Evolutionary conservation across 2,113 vertebrate species (phyloP).

Genomic region (Sylvietta virens): DNA sequence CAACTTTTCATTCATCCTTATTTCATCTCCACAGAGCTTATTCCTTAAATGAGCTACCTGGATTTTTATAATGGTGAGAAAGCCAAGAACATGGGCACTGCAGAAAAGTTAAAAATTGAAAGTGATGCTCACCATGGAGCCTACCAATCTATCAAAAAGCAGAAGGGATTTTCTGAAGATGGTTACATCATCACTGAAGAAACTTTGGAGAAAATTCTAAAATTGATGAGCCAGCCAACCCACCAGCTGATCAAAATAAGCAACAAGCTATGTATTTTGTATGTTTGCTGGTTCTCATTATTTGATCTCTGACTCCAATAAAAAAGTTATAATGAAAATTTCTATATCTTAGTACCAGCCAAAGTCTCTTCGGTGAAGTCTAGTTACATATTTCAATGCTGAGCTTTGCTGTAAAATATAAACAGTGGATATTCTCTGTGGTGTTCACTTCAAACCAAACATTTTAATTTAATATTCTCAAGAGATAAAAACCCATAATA

Average conservation of each 20-base stretch:
- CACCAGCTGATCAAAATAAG: background rate
- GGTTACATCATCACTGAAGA: background rate
- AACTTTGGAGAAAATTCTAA: background rate
- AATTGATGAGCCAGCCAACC: background rate
- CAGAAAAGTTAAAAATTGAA: background rate
- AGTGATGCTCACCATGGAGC: background rate
- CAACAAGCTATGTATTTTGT: background rate
- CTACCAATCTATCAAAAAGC: background rate
- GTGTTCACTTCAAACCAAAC: background rate
- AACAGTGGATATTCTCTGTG: background rate
- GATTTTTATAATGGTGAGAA: background rate
- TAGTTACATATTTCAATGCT: background rate
- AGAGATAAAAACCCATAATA: background rate
- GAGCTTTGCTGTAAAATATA: background rate
- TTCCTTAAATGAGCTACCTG: background rate
- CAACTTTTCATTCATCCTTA: background rate
- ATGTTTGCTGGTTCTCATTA: background rate
- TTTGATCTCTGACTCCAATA: background rate
- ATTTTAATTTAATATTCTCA: background rate
- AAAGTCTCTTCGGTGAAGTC: background rate
- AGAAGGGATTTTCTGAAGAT: background rate
- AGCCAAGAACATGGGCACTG: background rate
- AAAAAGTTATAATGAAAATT: background rate
- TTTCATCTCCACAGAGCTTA: background rate
- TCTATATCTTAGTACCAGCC: background rate